Evolutionary conservation across 2,888 invertebrate genomes (phyloP).

Genomic region (Ennomos quercinarius): DNA sequence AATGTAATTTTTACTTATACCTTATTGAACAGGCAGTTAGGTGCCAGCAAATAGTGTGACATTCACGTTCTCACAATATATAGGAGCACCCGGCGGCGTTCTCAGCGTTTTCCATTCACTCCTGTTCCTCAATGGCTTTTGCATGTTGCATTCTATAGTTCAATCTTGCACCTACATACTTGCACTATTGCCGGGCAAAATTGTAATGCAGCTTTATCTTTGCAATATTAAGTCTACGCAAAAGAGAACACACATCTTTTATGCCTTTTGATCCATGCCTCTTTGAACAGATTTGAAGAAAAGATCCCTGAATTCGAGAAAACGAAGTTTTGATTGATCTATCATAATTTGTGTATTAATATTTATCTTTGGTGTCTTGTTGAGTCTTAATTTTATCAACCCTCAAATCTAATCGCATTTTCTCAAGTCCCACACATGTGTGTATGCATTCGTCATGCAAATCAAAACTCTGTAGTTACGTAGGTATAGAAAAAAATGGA

Average conservation of each 20-base stretch:
- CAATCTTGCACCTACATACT: constrained; percentile 51
- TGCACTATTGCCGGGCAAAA: constrained; percentile 37
- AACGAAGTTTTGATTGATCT: too few relatives aligned
- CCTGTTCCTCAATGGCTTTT: constrained; percentile 69
- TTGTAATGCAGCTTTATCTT: constrained; percentile 45
- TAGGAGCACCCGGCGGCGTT: constrained; percentile 46
- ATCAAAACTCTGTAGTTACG: too few relatives aligned
- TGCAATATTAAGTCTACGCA: constrained; percentile 21
- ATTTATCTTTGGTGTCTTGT: too few relatives aligned
- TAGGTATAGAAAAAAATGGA: too few relatives aligned
- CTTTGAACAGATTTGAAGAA: neutral
- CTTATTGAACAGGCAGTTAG: constrained; percentile 23
- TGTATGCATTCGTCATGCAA: too few relatives aligned
- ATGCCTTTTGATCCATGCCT: constrained; percentile 12
- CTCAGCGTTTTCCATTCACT: constrained; percentile 60
- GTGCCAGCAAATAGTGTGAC: constrained; percentile 50
- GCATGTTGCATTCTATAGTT: constrained; percentile 66
- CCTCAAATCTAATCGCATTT: too few relatives aligned
- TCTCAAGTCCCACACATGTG: too few relatives aligned
- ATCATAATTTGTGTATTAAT: too few relatives aligned
- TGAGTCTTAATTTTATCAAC: too few relatives aligned
- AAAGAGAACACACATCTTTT: constrained; percentile 18
- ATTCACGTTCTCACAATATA: constrained; percentile 54
- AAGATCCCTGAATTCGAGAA: too few relatives aligned
- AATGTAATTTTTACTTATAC: too few relatives aligned